Percentiles rank a stretch among this genome's conserved stretches.
Evolutionary conservation across 2,888 invertebrate species (phyloP).

Genomic region (Exephanes ischioxanthus): DNA sequence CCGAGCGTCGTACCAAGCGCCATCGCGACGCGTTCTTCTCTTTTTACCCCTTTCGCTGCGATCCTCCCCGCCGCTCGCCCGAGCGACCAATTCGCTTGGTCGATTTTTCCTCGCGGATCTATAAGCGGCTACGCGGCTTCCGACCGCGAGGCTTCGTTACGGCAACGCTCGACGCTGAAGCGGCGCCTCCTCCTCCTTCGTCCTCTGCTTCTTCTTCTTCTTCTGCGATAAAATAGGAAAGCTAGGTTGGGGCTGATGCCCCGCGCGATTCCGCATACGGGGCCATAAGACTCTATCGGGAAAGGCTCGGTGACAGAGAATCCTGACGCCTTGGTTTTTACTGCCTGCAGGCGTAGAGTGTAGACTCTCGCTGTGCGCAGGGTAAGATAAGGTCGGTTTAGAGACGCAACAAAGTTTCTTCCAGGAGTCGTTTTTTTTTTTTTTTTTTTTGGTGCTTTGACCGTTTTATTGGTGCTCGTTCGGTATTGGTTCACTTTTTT

Average conservation of each 20-base stretch:
- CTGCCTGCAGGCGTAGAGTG: neutral
- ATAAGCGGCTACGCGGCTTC: neutral
- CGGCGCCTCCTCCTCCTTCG: constrained; percentile 14
- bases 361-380: neutral
- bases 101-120: constrained; percentile 26
- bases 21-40: constrained; percentile 56
- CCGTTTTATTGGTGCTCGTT: too few relatives aligned
- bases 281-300: neutral
- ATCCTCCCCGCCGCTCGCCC: constrained; percentile 20
- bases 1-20: constrained; percentile 1
- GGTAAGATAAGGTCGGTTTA: neutral
- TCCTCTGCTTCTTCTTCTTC: neutral
- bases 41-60: constrained; percentile 1
- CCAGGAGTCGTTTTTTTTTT: neutral
- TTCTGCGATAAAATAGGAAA: neutral
- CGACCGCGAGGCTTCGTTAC: constrained; percentile 18
- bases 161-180: constrained; percentile 22
- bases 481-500: too few relatives aligned
- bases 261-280: constrained; percentile 9
- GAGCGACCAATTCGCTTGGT: constrained; percentile 12
- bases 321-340: constrained; percentile 19
- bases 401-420: neutral
- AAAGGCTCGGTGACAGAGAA: constrained; percentile 25
- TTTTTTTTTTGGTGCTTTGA: too few relatives aligned
- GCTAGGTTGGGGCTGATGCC: neutral